Base-by-base conservation (phyloP, 2,797 vertebrate genomes). In the Eulemur mongoz region DNA sequence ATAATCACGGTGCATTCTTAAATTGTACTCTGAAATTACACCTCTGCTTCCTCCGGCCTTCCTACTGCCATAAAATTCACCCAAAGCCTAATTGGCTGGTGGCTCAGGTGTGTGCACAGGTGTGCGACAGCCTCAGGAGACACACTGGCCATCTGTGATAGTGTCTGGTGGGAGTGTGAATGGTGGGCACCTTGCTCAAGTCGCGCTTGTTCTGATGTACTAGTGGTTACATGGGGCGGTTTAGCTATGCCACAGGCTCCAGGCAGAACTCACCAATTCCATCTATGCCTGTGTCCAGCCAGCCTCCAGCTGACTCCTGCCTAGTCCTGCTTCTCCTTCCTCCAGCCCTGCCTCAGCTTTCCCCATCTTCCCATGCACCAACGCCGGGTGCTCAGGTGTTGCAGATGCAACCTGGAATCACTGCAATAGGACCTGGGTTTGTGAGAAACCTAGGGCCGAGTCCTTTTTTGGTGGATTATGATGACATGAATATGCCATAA, bases 91-190 rank as follows among this genome's bases (percentile, higher is more conserved):
- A 32, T 11, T 30, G 43, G 57, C 75, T 61, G 9, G 43, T 12
- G 35, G 18, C 79, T 54, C 23, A 54, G 15, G 48, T 57, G 25
- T 45, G 48, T 59, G 57, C 52, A n/a, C 25, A n/a, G 23, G 20
- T 67, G 63, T 54, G 25, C 4, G 11, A 30, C 35, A 35, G 38
- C 11, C 38, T 6, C 20, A 25, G 15, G 40, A 48, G 27, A 27
- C 13, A 17, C 1, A 0, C 3, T 54, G 57, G 17, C 32, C 7
- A 22, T 35, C 48, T 52, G 18, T 22, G 35, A 27, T 1, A 8
- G 52, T 30, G 23, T 22, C 22, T 10, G 14, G 40, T 4, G n/a
- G 38, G n/a, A n/a, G n/a, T 18, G 38, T 32, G 40, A 40, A 40
- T 15, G 7, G 63, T 8, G 27, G 81, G 1, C 61, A 27, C 38